Evolutionary conservation across 2,888 invertebrate genomes (phyloP), one percentile per base, ranked within the genome.

Genomic region (Thecocarcelia acutangulata): DNA sequence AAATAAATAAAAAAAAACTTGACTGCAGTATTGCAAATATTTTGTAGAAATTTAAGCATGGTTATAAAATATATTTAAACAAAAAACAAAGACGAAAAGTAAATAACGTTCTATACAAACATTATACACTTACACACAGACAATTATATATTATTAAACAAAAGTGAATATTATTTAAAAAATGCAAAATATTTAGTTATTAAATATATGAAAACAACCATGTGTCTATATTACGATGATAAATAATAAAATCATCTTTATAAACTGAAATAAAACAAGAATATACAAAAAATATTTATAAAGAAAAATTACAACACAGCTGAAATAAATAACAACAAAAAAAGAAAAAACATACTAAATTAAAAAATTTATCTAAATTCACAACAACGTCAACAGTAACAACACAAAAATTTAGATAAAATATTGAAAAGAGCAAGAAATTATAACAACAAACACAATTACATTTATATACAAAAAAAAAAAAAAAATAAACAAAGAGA

Each of bases 11-110:
- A 58, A 17, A 85, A 87, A 85, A 88, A 87, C 88, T 87, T 88
- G 87, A 89, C 88, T 88, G 88, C 88, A 88, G 85, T 86, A 88
- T 87, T 89, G 88, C 89, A 88, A 89, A 88, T 89, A 88, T 89
- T 89, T 89, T 89, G 88, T 89, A 89, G 89, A 88, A 84, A 85
- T 89, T 89, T 89, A 89, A 89, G 89, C 84, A 86, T 74, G 69
- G 87, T 87, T 88, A 85, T 85, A 84, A 73, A 59, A 77, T 52
- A 75, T 68, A 73, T 64, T 80, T 68, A 77, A 77, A 74, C 44
- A 64, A 19, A 72, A 40, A 80, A 74, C 4, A 58, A 63, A 70
- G 46, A 70, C 9, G 13, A 13, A 72, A 70, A 66, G 33, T 33
- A 33, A 64, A 66, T 44, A 75, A 73, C 42, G 63, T 77, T 77